Evolutionary conservation across 2,888 invertebrate species (phyloP).

Genomic region (Pseudolycoriella hygida): DNA sequence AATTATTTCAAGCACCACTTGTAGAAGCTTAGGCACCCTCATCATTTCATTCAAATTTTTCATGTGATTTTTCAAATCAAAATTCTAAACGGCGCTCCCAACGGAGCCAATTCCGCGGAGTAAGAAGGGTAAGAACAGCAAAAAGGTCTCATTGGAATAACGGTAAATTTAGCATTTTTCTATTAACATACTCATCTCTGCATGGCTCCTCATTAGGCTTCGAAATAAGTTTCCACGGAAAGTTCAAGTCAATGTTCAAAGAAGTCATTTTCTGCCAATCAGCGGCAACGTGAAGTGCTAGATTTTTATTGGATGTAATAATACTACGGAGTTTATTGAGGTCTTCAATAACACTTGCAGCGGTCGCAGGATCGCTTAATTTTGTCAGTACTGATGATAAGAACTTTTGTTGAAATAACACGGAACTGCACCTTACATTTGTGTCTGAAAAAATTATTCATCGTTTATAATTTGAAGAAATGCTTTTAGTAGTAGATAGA

Average conservation of each 20-base stretch:
- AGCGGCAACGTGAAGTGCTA: constrained; percentile 54
- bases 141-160: too few species aligned
- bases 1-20: too few species aligned
- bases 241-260: constrained; percentile 15
- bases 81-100: too few species aligned
- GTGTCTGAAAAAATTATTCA: constrained; percentile 34
- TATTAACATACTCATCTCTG: not conserved
- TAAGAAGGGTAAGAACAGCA: too few species aligned
- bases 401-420: constrained; percentile 61
- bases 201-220: not conserved
- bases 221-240: constrained; percentile 30
- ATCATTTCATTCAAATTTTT: too few species aligned
- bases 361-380: constrained; percentile 33
- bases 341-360: constrained; percentile 31
- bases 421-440: constrained; percentile 50
- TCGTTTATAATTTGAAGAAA: too few species aligned
- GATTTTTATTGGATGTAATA: constrained; percentile 39
- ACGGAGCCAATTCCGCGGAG: too few species aligned
- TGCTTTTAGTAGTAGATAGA: too few species aligned
- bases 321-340: constrained; percentile 39
- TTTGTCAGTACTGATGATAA: constrained; percentile 45
- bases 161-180: too few species aligned
- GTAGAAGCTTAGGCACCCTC: too few species aligned
- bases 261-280: constrained; percentile 31
- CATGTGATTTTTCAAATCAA: too few species aligned